Base-by-base conservation (phyloP, 2,888 invertebrate species). In the Troides helena region DNA sequence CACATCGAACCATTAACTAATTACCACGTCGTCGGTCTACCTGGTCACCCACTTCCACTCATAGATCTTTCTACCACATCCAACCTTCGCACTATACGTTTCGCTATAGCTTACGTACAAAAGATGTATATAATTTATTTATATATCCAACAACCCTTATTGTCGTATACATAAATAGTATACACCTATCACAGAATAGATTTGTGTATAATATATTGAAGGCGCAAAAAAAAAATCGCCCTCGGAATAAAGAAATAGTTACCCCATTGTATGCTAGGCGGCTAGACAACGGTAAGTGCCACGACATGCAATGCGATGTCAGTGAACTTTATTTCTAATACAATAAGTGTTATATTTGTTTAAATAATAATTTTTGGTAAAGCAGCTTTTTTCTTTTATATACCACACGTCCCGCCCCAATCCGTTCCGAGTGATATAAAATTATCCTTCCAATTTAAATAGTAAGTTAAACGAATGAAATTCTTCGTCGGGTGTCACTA, bases 241-340 rank as follows among this genome's bases (percentile, higher is more conserved):
- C 69, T 62, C 74, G 72, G 72, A 59, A 72, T 71, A 72, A 73
- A 71, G 66, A 74, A 75, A 75, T 76, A 78, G 75, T 72, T 65
- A 72, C 75, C 79, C 76, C 74, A 70, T 73, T 72, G 68, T 75
- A 30, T 68, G 59, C 80, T 83, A 84, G 79, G 76, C 77, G 73
- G 72, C 80, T 88, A 87, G 86, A 82, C 72, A 77, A 87, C 84
- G 83, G 82, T 71, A 72, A 17, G 8, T 56, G 6, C 56, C n/a
- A 65, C 17, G 18, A 50, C 18, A 23, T 36, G 18, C 18, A 30
- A 50, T 62, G 30, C 58, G 46, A 17, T 65, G 43, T 69, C 43
- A 36, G 65, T 73, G 21, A 65, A 74, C 77, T 67, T 36, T 78
- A 75, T 72, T 3, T 1, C 17, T 8, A 12, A 0, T 0, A 0